Evolutionary conservation across 2,888 invertebrate genomes (phyloP), one percentile per base, ranked within the genome.

Genomic region (Idaea aversata): DNA sequence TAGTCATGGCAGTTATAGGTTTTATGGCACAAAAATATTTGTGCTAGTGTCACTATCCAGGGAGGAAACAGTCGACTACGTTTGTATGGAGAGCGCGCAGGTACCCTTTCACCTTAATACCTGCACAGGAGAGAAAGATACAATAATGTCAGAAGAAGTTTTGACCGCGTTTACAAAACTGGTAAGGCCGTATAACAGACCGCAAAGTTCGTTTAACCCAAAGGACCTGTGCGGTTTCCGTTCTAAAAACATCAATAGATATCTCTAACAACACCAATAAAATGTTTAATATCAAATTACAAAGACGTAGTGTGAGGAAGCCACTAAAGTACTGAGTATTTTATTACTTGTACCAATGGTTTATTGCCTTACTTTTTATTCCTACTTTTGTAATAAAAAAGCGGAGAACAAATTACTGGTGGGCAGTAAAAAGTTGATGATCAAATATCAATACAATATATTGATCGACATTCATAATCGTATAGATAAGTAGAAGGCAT

Each of bases 241-340:
- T 2, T 47, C 47, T 47, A 47, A 13, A 47, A 47, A 47, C 47
- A 47, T 47, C 47, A 47, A 47, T 47, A 47, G 13, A 36, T 7
- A 47, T 47, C 7, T 47, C 47, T 13, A 47, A 47, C 47, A 47
- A 47, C 4, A 47, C 47, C 13, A 47, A 47, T 47, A 10, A 47
- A 47, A 47, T 13, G 10, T 25, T 25, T 25, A 25, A 25, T 63
- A 67, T 68, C 63, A 47, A 5, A 38, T 68, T 68, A 65, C 67
- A 60, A 16, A 59, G 65, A 68, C 63, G 63, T 63, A 63, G 65
- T 62, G 65, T 65, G 67, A 68, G 58, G 67, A 65, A 68, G 58
- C 65, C 65, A 38, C 16, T 16, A 34, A 65, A 65, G 59, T 38
- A 47, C 15, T 63, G 63, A 63, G 35, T 35, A 16, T 35, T 64